A percentile compares a stretch with the other conserved stretches of the same genome.
Evolutionary conservation across 2,797 vertebrate species (phyloP).

Genomic region (Sebastes kiyomatsui): DNA sequence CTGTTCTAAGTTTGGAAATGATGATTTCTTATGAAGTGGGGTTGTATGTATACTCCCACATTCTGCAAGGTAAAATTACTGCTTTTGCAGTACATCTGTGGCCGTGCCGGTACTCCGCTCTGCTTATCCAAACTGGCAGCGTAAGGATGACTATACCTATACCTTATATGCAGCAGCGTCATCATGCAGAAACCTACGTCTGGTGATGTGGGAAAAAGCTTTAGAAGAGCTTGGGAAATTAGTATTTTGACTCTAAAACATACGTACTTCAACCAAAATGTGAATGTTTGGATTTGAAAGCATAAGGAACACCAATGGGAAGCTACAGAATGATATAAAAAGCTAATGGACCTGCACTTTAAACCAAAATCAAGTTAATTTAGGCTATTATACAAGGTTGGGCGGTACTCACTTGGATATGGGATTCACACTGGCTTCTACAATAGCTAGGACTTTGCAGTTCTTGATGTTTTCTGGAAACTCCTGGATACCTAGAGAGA

Average conservation of each 20-base stretch:
- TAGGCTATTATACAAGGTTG: background rate
- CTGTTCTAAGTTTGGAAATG: no score
- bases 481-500: conserved; percentile 93
- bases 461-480: conserved; percentile 99
- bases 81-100: background rate
- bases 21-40: no score
- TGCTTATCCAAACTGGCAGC: no score
- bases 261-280: no score
- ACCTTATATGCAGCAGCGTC: no score
- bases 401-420: conserved; percentile 93
- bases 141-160: no score
- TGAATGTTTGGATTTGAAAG: background rate
- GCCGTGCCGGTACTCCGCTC: no score
- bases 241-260: no score
- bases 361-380: background rate
- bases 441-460: conserved; percentile 93
- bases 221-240: no score
- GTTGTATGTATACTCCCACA: background rate
- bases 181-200: no score
- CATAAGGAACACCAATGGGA: background rate
- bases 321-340: background rate
- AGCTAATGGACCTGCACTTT: no score
- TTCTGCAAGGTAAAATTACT: background rate
- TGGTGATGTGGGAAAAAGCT: no score
- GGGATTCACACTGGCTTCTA: conserved; percentile 98